Conservation (phyloP, 2,797 vertebrate genomes). For the Hydrolagus colliei region DNA sequence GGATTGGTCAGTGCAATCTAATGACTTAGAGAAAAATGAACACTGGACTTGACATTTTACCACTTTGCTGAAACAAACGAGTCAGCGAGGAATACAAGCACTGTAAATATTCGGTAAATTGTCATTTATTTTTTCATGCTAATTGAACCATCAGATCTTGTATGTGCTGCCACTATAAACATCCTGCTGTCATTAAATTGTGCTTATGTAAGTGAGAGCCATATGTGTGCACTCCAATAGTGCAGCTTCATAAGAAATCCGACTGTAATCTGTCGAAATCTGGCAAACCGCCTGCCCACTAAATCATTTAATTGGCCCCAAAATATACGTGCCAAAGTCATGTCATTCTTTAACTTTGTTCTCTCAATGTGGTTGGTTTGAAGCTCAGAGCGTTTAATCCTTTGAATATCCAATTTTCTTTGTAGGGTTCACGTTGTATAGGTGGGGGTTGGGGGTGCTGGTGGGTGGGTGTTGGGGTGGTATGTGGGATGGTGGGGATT, state of each 20-base stretch:
- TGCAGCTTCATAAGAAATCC: neutral
- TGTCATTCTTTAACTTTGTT: neutral
- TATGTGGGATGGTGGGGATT: too few relatives aligned
- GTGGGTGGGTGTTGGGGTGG: too few relatives aligned
- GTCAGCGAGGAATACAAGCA: neutral
- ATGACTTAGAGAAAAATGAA: neutral
- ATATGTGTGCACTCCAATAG: neutral
- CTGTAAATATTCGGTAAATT: neutral
- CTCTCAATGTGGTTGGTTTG: neutral
- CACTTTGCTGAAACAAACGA: neutral
- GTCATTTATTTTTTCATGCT: neutral
- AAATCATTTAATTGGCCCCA: neutral
- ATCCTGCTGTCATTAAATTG: neutral
- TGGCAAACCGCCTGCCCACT: neutral
- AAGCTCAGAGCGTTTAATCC: neutral
- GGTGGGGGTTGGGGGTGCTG: too few relatives aligned
- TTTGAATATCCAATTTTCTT: neutral
- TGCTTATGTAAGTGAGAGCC: neutral
- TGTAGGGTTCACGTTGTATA: neutral
- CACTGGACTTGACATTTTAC: neutral
- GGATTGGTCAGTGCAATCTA: too few relatives aligned
- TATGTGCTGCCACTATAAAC: neutral
- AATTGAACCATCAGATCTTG: conserved; percentile 12
- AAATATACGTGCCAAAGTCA: neutral
- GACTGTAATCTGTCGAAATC: neutral